Base-by-base conservation (phyloP, 2,113 vertebrate genomes). In the Zosterops borbonicus region DNA sequence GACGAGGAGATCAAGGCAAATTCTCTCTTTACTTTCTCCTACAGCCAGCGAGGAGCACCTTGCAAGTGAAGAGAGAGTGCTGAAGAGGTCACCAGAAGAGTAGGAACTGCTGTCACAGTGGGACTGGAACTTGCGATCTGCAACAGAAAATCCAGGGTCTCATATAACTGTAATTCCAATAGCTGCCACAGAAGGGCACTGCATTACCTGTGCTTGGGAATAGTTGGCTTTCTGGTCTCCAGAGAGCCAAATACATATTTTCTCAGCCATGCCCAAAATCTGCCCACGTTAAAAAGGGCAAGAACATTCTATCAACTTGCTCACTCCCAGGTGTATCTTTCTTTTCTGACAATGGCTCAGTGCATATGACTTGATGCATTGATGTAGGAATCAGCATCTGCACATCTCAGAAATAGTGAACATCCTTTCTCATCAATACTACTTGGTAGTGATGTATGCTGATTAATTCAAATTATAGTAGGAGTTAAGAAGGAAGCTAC, bases 321-420 rank as follows among this genome's bases (percentile, higher is more conserved):
- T 92, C 88, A 31, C 83, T 95, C 82, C 83, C 59, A 64, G 80
- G 62, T 92, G 81, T 91, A 80, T 82, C 83, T 92, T 78, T 90
- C 67, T 83, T 92, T 79, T 87, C 81, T 82, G 77, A 50, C 74
- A 91, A 3, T 25, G 71, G 74, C 50, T 92, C 79, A 62, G 46
- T 79, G 76, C 55, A 4, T 7, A 4, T 65, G 64, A 75, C 33
- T 87, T 84, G 74, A 64, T 86, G 69, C 47, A 49, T 13, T 50
- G 82, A 86, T 50, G 24, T 53, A 88, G 53, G 76, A 78, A 91
- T 83, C 71, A 77, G 74, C 56, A 76, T 73, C 84, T 73, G 64
- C 3, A 1, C 42, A 4, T 56, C 69, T 87, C 70, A 12, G 52
- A 89, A 92, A 52, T 11, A 86, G 58, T 20, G 22, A 90, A 94